Evolutionary conservation across 2,797 vertebrate genomes (phyloP).

Genomic region (Anableps anableps): DNA sequence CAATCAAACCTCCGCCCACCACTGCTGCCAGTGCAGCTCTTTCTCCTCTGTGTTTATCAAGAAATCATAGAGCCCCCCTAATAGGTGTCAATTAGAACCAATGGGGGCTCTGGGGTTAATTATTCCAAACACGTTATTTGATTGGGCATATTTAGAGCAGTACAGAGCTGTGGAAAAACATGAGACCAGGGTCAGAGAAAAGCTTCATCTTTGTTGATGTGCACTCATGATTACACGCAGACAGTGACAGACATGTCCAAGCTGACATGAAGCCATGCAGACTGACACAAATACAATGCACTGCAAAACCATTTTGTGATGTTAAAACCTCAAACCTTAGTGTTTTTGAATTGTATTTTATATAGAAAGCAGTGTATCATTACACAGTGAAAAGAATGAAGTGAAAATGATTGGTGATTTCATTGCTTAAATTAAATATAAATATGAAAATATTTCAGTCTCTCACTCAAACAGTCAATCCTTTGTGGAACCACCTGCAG

Average conservation of each 20-base stretch:
- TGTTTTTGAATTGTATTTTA: neutral
- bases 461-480: neutral
- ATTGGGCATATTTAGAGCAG: conserved; percentile 81
- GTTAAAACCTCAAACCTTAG: neutral
- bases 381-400: neutral
- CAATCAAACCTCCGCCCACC: conserved; percentile 82
- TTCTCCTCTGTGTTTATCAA: conserved; percentile 80
- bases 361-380: neutral
- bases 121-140: conserved; percentile 85
- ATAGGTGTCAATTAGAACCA: conserved; percentile 86
- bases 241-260: conserved; percentile 19
- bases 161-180: conserved; percentile 63
- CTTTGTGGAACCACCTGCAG: neutral
- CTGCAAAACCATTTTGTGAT: neutral
- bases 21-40: conserved; percentile 63
- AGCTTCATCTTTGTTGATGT: conserved; percentile 60
- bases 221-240: conserved; percentile 17
- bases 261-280: neutral
- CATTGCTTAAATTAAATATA: neutral
- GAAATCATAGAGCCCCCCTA: conserved; percentile 79
- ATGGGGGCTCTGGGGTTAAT: conserved; percentile 84
- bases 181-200: conserved; percentile 63
- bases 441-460: neutral
- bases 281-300: neutral
- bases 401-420: neutral